phyloP scores from a whole-genome alignment of 2,797 vertebrate species.

The Silurus aristotelis region DNA sequence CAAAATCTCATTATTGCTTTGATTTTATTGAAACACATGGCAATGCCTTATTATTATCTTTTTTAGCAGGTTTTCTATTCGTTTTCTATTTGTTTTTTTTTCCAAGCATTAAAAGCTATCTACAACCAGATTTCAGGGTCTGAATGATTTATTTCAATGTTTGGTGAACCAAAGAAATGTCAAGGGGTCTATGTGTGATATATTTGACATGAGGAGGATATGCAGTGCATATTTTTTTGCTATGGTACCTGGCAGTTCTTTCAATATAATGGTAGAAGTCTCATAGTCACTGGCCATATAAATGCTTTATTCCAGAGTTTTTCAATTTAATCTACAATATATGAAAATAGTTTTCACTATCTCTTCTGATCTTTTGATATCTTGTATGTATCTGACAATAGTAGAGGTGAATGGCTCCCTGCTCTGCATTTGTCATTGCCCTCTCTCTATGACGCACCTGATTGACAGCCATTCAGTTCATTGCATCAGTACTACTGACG shows the following conservation, averaged over 20 bases:
- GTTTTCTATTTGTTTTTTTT: not conserved
- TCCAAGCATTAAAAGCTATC: not conserved
- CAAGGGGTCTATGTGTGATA: not conserved
- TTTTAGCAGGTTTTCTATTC: not conserved
- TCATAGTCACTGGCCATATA: not conserved
- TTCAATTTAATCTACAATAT: not conserved
- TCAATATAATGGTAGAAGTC: not conserved
- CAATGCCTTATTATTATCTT: not conserved
- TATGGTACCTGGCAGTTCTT: not conserved
- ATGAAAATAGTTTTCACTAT: not conserved
- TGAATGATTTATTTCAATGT: not conserved
- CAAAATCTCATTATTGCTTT: not conserved
- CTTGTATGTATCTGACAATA: not conserved
- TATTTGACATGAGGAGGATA: not conserved
- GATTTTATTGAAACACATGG: too few relatives aligned
- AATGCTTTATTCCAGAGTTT: not conserved
- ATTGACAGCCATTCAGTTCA: conserved; percentile 41
- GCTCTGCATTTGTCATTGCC: conserved; percentile 30
- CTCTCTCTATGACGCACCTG: conserved; percentile 24
- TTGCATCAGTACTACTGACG: conserved; percentile 2
- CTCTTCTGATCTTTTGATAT: not conserved
- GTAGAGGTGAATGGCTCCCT: conserved; percentile 1
- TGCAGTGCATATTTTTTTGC: not conserved
- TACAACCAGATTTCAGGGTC: not conserved
- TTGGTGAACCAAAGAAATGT: not conserved